phyloP scores from a whole-genome alignment of 1,140 invertebrate genomes.

The Penaeus japonicus region DNA sequence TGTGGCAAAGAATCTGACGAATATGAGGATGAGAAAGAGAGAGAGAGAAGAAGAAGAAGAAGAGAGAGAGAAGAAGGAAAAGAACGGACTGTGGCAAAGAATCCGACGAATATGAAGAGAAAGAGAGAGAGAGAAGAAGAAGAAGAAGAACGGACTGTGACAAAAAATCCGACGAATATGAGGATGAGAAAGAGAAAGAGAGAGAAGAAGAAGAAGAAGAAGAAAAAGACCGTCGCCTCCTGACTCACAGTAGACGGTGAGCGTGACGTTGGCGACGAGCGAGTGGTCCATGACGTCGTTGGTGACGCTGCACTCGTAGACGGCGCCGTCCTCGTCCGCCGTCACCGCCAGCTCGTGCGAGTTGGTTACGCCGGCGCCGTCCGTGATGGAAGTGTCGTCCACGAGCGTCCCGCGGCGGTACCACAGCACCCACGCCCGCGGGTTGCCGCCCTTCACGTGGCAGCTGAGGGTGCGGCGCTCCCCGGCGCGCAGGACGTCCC shows the following conservation, averaged over 20 bases:
- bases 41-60: background rate
- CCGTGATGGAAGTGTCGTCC: slow-evolving; percentile 79
- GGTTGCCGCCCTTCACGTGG: slow-evolving; percentile 92
- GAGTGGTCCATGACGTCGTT: background rate
- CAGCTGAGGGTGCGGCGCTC: slow-evolving; percentile 89
- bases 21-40: background rate
- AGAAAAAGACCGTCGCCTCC: background rate
- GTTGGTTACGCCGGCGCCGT: slow-evolving; percentile 67
- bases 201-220: background rate
- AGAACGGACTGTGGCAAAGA: background rate
- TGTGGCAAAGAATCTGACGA: background rate
- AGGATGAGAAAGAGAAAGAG: background rate
- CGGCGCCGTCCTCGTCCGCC: background rate
- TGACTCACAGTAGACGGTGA: background rate
- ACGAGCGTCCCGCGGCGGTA: slow-evolving; percentile 89
- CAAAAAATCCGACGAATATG: background rate
- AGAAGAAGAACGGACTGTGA: background rate
- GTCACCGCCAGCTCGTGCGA: background rate
- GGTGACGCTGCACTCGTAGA: background rate
- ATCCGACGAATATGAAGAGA: background rate
- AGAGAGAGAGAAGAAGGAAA: slow-evolving; percentile 10
- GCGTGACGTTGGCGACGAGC: background rate
- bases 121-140: background rate
- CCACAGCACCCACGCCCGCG: slow-evolving; percentile 91
- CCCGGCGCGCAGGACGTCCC: slow-evolving; percentile 85